Base-by-base conservation (phyloP, 1,140 invertebrate genomes). In the Camponotus pennsylvanicus region DNA sequence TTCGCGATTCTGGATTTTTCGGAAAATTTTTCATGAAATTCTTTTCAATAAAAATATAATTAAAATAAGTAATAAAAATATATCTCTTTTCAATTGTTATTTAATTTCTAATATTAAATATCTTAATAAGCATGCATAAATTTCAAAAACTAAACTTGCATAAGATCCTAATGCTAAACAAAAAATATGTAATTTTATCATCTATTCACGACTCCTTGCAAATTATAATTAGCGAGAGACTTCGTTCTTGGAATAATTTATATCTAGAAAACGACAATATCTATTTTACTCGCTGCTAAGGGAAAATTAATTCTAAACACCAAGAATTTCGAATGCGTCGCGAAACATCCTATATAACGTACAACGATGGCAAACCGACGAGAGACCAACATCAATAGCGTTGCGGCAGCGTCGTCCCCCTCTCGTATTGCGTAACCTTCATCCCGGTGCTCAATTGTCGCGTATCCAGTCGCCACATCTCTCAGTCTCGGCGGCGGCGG, bases 341-440 rank as follows among this genome's bases (percentile, higher is more conserved):
- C 15, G 42, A 9, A 27, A 59, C 69, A 73, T 21, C 27, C n/a
- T 61, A 37, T 21, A 45, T 32, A 37, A 61, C 21, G 13, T 63
- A 61, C 52, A 45, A 52, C 71, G 34, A 9, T 32, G 32, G 69
- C 82, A 67, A 86, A 75, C 63, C 27, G 82, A 15, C 27, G 42
- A 71, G 40, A 61, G 7, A 27, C 40, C 40, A 27, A 59, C 40
- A 40, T 89, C 83, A 80, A 88, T 84, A 66, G 86, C 18, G 49
- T 9, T 66, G 87, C 57, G 75, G 59, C n/a, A 63, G 42, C 71
- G 52, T 42, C 77, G 32, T 32, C 52, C 70, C 61, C 70, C 52
- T 13, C 42, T 45, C 9, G 66, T 86, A 88, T 76, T 64, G 88
- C 87, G 80, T 79, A 76, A 89, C 83, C 88, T 89, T 88, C 83